phyloP scores from a whole-genome alignment of 2,888 invertebrate species.

The Sicus ferrugineus region DNA sequence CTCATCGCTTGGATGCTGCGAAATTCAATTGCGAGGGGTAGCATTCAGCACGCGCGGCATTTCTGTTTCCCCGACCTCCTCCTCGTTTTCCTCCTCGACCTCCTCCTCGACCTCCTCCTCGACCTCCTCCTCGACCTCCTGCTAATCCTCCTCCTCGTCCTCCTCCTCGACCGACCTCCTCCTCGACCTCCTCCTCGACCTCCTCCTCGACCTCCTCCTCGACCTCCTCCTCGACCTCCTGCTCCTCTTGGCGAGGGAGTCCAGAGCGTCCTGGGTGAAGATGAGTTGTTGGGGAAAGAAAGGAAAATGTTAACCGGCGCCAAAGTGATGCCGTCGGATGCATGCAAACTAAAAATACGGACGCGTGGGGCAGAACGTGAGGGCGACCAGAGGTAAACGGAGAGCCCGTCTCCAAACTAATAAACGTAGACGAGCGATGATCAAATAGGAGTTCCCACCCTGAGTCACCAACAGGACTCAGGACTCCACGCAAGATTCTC shows the following conservation, averaged over 20 bases:
- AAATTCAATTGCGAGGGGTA: conserved; percentile 37
- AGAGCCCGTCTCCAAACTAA: not conserved
- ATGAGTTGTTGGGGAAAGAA: conserved; percentile 2
- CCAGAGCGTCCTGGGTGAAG: too few species aligned
- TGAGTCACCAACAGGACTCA: too few species aligned
- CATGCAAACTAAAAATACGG: conserved; percentile 10
- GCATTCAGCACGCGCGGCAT: conserved; percentile 36
- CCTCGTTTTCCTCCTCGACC: too few species aligned
- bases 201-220: too few species aligned
- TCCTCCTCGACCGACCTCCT: too few species aligned
- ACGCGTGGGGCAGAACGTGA: not conserved
- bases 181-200: too few species aligned
- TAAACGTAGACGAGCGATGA: not conserved
- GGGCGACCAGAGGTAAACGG: not conserved
- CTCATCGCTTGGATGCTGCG: conserved; percentile 25
- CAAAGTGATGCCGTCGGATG: conserved; percentile 8
- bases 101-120: too few species aligned
- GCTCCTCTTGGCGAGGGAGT: too few species aligned
- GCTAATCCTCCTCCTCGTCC: too few species aligned
- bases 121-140: too few species aligned
- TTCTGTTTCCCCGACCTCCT: conserved; percentile 4
- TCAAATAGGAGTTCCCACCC: not conserved
- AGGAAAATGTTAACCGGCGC: not conserved
- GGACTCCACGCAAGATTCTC: too few species aligned
- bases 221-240: too few species aligned